phyloP scores from a whole-genome alignment of 2,797 vertebrate genomes.

The Phrynocephalus vlangalii region DNA sequence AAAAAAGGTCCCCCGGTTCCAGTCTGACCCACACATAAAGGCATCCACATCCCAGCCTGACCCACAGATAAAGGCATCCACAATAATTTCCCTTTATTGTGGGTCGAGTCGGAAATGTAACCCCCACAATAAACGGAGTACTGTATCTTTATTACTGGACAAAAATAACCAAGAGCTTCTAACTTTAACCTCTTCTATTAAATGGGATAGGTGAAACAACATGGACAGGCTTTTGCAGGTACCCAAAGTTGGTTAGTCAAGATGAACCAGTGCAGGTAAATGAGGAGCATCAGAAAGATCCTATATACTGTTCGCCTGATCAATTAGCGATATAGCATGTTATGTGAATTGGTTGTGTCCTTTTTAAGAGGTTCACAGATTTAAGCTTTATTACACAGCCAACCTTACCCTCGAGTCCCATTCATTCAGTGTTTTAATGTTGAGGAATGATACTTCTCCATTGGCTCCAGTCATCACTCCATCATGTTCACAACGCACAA shows the following conservation, averaged over 20 bases:
- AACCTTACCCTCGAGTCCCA: slow-evolving; percentile 96
- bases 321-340: neutral
- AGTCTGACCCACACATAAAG: no score
- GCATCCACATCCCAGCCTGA: no score
- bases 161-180: fast-evolving
- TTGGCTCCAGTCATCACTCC: slow-evolving; percentile 98
- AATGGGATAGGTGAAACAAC: fast-evolving
- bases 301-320: neutral
- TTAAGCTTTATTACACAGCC: slow-evolving; percentile 35
- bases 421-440: slow-evolving; percentile 97
- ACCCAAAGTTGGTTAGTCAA: neutral
- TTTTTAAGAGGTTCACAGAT: slow-evolving; percentile 58
- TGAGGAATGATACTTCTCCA: slow-evolving; percentile 97
- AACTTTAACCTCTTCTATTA: neutral
- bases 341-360: slow-evolving; percentile 6
- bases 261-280: neutral
- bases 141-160: neutral
- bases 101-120: no score
- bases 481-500: slow-evolving; percentile 96
- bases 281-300: neutral
- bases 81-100: no score
- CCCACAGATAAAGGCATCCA: no score
- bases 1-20: no score
- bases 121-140: no score
- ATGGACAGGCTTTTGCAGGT: fast-evolving